Evolutionary conservation across 2,113 vertebrate genomes (phyloP).

Genomic region (Sceloporus undulatus): DNA sequence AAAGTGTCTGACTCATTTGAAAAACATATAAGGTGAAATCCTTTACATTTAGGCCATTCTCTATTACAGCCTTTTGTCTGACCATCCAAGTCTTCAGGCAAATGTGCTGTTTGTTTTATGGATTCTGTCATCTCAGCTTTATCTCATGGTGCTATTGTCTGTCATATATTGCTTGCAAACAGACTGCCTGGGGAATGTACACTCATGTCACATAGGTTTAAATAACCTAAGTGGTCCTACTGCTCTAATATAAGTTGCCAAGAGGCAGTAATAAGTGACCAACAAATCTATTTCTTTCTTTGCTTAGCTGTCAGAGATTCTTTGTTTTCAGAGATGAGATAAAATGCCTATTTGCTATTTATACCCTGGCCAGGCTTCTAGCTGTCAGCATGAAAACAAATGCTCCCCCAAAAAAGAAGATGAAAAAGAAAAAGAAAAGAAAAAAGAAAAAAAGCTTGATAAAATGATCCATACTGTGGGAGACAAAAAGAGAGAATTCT

Average conservation of each 20-base stretch:
- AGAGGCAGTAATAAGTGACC: constrained; percentile 44
- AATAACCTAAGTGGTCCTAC: constrained; percentile 59
- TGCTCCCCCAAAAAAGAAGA: no score
- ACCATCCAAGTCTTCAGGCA: constrained; percentile 56
- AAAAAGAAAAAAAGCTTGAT: background rate
- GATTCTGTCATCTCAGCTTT: constrained; percentile 61
- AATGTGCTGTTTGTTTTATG: constrained; percentile 64
- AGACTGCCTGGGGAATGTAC: constrained; percentile 57
- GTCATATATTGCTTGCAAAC: constrained; percentile 54
- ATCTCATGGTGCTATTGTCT: constrained; percentile 49
- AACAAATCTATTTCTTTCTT: constrained; percentile 38
- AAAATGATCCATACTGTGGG: background rate
- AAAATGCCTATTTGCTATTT: constrained; percentile 37
- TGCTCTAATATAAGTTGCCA: constrained; percentile 56
- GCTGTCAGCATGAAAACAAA: constrained; percentile 1
- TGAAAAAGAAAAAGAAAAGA: no score
- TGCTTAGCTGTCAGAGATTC: constrained; percentile 25
- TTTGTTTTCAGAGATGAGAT: constrained; percentile 44
- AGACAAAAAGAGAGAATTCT: background rate
- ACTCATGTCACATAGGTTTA: constrained; percentile 16
- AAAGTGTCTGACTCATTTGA: background rate
- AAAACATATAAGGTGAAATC: constrained; percentile 18
- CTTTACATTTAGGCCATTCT: constrained; percentile 30
- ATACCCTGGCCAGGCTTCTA: constrained; percentile 13
- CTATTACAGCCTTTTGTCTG: constrained; percentile 47